A percentile compares a stretch with the other conserved stretches of the same genome.
phyloP scores from a whole-genome alignment of 2,888 invertebrate genomes.

The Brachypalpus laphriformis region DNA sequence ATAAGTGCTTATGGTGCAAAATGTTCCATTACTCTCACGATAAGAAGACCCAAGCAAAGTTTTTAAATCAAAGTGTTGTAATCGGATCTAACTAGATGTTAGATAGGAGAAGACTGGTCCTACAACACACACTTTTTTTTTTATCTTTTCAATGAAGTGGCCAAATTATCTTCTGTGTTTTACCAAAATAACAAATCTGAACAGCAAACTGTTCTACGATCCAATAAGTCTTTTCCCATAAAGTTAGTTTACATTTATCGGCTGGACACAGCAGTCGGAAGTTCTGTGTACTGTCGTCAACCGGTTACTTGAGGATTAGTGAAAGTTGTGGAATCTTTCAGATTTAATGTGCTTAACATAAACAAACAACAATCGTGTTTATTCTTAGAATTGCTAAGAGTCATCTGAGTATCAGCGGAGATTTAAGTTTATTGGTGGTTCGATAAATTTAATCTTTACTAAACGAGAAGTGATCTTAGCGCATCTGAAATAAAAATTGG shows the following conservation, averaged over 20 bases:
- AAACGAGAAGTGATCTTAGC: too few species aligned
- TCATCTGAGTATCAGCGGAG: neutral
- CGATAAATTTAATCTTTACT: too few species aligned
- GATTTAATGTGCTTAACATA: neutral
- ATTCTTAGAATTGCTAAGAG: neutral
- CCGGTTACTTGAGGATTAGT: constrained; percentile 12
- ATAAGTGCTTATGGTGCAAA: too few species aligned
- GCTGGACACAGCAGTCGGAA: constrained; percentile 5
- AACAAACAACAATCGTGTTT: neutral
- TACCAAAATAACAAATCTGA: neutral
- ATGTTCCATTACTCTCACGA: too few species aligned
- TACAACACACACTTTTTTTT: neutral
- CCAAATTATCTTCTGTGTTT: neutral
- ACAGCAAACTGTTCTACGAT: neutral
- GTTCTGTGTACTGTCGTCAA: neutral
- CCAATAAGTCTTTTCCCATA: neutral
- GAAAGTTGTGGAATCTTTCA: neutral
- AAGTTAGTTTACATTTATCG: constrained; percentile 24
- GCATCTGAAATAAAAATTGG: too few species aligned
- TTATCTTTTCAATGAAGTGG: neutral
- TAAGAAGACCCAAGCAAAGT: too few species aligned
- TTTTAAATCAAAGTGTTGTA: too few species aligned
- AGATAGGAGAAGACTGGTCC: too few species aligned
- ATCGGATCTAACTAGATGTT: too few species aligned
- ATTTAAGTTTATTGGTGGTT: neutral